Evolutionary conservation across 2,113 vertebrate genomes (phyloP), one percentile per base, ranked within the genome.

Genomic region (Mustela nigripes): DNA sequence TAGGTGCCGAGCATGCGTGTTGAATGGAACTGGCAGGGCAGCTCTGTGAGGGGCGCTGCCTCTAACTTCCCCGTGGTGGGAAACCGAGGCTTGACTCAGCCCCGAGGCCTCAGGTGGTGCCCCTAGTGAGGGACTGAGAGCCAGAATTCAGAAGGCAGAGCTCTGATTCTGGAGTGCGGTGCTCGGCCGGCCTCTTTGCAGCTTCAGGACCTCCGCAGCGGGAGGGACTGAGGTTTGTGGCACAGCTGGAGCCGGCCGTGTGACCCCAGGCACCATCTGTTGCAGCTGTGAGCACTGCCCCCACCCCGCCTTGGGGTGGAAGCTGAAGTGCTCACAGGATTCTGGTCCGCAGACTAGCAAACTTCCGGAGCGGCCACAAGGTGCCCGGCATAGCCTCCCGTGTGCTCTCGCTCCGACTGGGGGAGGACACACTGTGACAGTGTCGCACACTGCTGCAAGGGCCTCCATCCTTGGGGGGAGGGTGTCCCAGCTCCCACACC

Each of bases 401-500:
- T n/a, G 71, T 2, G 19, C 14, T 3, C 26, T 65, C n/a, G 1
- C n/a, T 63, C 69, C 4, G 2, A 26, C 1, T 42, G 26, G 50
- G 24, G 33, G 7, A 1, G 4, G 16, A 1, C 18, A 0, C 73
- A 78, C 7, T 1, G 1, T 0, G 58, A 8, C 42, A 2, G 31
- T 2, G 0, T 60, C 82, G 19, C 5, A 2, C 0, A 7, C 1
- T 2, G 15, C 76, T 33, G 11, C 22, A 53, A 9, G n/a, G 9
- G 8, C 89, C 62, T 73, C 19, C 78, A 0, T 28, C 74, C 0
- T 0, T 28, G 18, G 26, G 48, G 21, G 22, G 8, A 86, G 94
- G 39, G n/a, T 33, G 19, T 58, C 39, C 48, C 36, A 14, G 42
- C 39, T 63, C n/a, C 1, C 0, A 0, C 0, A 0, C 50, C 83